Conservation (phyloP, 2,888 invertebrate species). For the Rotaria macrura region DNA sequence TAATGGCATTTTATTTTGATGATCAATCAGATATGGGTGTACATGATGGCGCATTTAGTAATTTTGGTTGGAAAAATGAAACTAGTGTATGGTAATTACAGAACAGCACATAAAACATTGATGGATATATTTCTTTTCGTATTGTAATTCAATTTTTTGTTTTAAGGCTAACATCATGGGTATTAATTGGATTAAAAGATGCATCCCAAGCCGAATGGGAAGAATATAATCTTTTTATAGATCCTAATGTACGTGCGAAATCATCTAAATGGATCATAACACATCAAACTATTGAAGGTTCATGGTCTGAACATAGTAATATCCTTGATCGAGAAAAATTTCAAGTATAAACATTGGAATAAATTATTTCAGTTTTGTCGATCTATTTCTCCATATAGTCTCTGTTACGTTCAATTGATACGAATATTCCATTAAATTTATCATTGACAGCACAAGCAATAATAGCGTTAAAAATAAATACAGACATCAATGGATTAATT, state of each 20-base stretch:
- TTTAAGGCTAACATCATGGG: constrained; percentile 75
- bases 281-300: constrained; percentile 70
- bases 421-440: constrained; percentile 56
- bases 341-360: constrained; percentile 53
- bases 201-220: constrained; percentile 94
- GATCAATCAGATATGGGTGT: constrained; percentile 35
- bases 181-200: constrained; percentile 73
- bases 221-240: constrained; percentile 73
- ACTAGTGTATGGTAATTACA: constrained; percentile 18
- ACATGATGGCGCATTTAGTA: constrained; percentile 51
- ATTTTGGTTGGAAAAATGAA: constrained; percentile 17
- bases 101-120: no score
- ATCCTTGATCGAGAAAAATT: constrained; percentile 69
- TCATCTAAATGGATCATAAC: constrained; percentile 73
- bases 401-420: constrained; percentile 49
- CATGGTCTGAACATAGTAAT: constrained; percentile 59
- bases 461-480: constrained; percentile 58
- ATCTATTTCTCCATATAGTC: background rate
- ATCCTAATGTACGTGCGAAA: constrained; percentile 70
- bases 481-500: constrained; percentile 25
- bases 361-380: constrained; percentile 55
- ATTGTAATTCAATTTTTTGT: background rate
- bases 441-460: constrained; percentile 84
- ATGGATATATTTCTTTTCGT: no score
- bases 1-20: constrained; percentile 12